Percentiles rank a stretch among this genome's conserved stretches.
Evolutionary conservation across 23 tunicate species (phyloP).

Genomic region (Oikopleura dioica): DNA sequence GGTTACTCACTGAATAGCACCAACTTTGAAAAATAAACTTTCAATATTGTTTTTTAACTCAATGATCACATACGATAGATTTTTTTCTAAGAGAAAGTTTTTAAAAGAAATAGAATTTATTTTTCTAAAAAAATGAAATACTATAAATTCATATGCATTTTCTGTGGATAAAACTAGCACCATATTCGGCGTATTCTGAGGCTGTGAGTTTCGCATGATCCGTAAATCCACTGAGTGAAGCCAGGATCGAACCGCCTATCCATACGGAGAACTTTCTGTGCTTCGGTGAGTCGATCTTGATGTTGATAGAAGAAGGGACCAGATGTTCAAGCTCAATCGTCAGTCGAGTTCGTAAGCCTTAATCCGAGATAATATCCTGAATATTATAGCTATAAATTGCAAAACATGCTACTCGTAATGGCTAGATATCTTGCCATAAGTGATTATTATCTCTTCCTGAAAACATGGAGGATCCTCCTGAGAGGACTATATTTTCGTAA

Average conservation of each 20-base stretch:
- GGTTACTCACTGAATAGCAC: too few relatives aligned
- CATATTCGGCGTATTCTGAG: constrained; percentile 16
- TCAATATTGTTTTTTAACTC: too few relatives aligned
- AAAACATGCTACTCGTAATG: background rate
- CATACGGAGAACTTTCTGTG: constrained; percentile 82
- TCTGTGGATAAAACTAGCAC: constrained; percentile 16
- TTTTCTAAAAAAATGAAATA: too few relatives aligned
- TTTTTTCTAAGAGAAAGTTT: too few relatives aligned
- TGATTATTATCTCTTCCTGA: constrained; percentile 24
- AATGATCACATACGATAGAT: too few relatives aligned
- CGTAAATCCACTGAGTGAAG: constrained; percentile 68
- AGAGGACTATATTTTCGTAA: constrained; percentile 61
- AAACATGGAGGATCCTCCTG: constrained; percentile 76
- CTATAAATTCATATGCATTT: constrained; percentile 15
- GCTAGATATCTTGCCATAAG: background rate
- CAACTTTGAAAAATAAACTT: too few relatives aligned
- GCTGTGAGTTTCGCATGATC: constrained; percentile 22
- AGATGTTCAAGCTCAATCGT: constrained; percentile 71
- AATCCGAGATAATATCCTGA: background rate
- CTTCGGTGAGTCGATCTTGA: constrained; percentile 81
- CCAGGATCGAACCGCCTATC: constrained; percentile 95
- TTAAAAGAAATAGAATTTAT: too few relatives aligned
- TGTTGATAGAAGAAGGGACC: constrained; percentile 85
- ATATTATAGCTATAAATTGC: background rate
- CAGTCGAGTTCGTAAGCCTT: constrained; percentile 72